Percentiles rank a stretch among this genome's conserved stretches.
phyloP scores from a whole-genome alignment of 2,797 vertebrate genomes.

The Lacerta agilis region DNA sequence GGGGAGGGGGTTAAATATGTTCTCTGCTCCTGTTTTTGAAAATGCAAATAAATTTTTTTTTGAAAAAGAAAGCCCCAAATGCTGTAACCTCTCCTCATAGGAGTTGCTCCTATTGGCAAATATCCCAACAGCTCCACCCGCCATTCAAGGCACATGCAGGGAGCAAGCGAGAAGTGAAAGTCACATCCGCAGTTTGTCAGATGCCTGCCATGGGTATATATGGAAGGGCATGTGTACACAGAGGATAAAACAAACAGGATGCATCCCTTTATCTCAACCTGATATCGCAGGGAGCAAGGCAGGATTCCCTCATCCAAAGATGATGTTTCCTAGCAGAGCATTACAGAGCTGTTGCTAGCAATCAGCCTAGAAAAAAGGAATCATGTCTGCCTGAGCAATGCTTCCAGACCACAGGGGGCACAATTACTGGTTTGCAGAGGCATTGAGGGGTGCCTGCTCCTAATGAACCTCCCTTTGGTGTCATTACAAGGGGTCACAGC shows the following conservation, averaged over 20 bases:
- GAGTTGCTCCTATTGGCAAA: too few species aligned
- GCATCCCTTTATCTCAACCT: background rate
- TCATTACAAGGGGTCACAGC: conserved; percentile 8
- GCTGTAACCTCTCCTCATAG: too few species aligned
- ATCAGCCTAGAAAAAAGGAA: background rate
- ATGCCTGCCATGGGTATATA: background rate
- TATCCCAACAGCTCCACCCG: too few species aligned
- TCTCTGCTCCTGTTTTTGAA: too few species aligned
- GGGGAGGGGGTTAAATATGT: too few species aligned
- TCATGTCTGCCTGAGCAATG: background rate
- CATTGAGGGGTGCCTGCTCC: background rate
- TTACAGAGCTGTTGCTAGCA: background rate
- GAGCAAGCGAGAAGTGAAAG: background rate
- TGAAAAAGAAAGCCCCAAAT: too few species aligned
- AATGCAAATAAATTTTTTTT: too few species aligned
- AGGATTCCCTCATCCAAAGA: background rate
- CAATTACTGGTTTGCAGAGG: background rate
- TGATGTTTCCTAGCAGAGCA: background rate
- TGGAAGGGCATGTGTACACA: too few species aligned
- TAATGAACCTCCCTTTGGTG: conserved; percentile 4
- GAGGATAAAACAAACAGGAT: too few species aligned
- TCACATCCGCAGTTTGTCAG: background rate
- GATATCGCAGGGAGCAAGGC: background rate
- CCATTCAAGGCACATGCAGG: background rate
- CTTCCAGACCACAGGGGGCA: background rate